These are phyloP conservation scores for Sarotherodon lohbergeri DNA, from an alignment of 2,113 vertebrate species.

Conservation along the genomic window DNA sequence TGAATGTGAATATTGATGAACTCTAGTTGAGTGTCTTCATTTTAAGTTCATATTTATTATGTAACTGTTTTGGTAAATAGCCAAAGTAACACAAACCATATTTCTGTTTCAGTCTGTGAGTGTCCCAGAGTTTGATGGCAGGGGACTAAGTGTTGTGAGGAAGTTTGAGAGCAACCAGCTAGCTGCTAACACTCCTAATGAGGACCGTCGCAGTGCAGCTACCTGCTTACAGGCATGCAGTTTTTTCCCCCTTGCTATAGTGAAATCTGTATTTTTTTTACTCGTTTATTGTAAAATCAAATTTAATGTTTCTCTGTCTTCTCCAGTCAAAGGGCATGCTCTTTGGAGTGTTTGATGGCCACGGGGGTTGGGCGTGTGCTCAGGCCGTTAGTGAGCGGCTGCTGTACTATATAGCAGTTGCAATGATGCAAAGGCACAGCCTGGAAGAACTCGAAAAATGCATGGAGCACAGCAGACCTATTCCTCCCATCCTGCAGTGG, in stretches of 20 bases:
- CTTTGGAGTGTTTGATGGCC: constrained; percentile 93
- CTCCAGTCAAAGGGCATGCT: constrained; percentile 83
- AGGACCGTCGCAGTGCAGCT: constrained; percentile 85
- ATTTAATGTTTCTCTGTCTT: background rate
- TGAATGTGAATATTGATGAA: background rate
- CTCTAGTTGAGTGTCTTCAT: background rate
- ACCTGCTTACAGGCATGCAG: constrained; percentile 75
- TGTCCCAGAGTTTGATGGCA: constrained; percentile 69
- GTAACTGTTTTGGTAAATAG: background rate
- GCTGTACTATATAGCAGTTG: constrained; percentile 84
- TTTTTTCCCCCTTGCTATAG: background rate
- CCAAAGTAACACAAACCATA: background rate
- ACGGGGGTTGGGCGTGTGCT: constrained; percentile 86
- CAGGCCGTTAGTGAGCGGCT: constrained; percentile 90
- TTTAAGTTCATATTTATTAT: background rate
- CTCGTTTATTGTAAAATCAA: fast-evolving
- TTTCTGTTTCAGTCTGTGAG: constrained; percentile 60
- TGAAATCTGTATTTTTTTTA: background rate
- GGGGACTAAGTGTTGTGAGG: constrained; percentile 73
- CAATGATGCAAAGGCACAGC: constrained; percentile 81
- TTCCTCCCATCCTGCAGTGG: constrained; percentile 86
- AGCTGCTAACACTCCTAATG: constrained; percentile 85
- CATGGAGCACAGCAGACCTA: constrained; percentile 78
- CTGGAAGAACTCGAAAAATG: constrained; percentile 85
- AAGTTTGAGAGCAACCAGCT: constrained; percentile 91